Base-by-base conservation (phyloP, 2,888 invertebrate species). In the Epiperipatus broadwayi region DNA sequence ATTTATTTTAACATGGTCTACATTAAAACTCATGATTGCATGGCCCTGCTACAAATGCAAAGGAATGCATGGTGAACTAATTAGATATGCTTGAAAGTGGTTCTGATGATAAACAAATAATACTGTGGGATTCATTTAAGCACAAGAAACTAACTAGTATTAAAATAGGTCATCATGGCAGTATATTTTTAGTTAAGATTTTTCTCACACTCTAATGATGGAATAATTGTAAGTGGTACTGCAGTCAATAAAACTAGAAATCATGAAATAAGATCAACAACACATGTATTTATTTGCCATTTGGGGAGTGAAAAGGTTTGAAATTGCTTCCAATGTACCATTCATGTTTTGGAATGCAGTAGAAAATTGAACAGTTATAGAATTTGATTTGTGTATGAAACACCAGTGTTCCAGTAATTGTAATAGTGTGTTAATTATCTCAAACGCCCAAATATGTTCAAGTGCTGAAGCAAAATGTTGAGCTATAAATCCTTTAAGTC, bases 141-240 rank as follows among this genome's bases (percentile, higher is more conserved):
- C 73, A 78, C 55, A 75, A 74, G 54, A 69, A 71, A 47, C 60
- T 83, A 5, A 68, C 75, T 42, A 72, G 70, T 45, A 68, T 91
- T 38, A 65, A 72, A 21, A 89, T 91, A 14, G 80, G 79, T 41
- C 95, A 97, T 61, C 72, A 73, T 49, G 91, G 89, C 41, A 97
- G 95, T 59, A 89, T 97, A 59, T 97, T 97, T 64, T 85, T 91
- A 39, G 89, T 93, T 1, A 93, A 93, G 71, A 84, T 73, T 73
- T 55, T 54, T 73, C 53, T 72, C 73, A 40, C 61, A 65, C 44
- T 64, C 68, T 18, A 63, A 64, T 50, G 68, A 72, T 57, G 63
- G 57, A 42, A 63, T 66, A 8, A 48, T 74, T 5, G 67, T 70
- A 18, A 70, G 70, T 39, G 74, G 73, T 27, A 73, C 75, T 25